Evolutionary conservation across 1,140 invertebrate genomes (phyloP), one percentile per base, ranked within the genome.

Genomic region (Archivesica marissinica): DNA sequence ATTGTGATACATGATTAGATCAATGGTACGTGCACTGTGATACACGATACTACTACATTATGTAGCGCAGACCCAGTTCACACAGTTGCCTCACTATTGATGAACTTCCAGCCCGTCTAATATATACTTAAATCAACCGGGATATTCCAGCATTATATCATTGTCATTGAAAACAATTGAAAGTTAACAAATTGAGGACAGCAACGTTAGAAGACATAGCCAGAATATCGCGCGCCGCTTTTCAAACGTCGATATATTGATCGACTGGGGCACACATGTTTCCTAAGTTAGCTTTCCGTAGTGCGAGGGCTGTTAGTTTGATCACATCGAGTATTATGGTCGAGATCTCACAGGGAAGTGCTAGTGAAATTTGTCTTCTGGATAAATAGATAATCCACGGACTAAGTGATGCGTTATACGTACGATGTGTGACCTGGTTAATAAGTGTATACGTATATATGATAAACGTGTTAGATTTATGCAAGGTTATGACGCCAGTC

Each of bases 101-200:
- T 6, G 4, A 59, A 13, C 25, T 4, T 15, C 9, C 54, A 17
- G 7, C 3, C 33, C 17, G 2, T 35, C 30, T 33, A 9, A 33
- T 13, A 64, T 33, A 25, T 25, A 4, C 56, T 54, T n/a, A n/a
- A 30, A 59, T 6, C 1, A 9, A 25, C 25, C 11, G 4, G 4
- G n/a, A 59, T n/a, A 30, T 11, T 30, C 33, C 17, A 23, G 4
- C 4, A 59, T 1, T 4, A 59, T 30, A 59, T 59, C 23, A 2
- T 11, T 64, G 59, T 64, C 59, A 64, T 35, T 64, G 59, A 25
- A 17, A 64, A 64, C 30, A 25, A 64, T 35, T 35, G 28, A 3
- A 64, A 64, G 20, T 64, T 64, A 64, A 64, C 59, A 64, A 64
- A 64, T 64, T 64, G 33, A 64, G 59, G 59, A 64, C 59, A 64